phyloP scores from a whole-genome alignment of 2,113 vertebrate genomes.

The Aythya baeri region DNA sequence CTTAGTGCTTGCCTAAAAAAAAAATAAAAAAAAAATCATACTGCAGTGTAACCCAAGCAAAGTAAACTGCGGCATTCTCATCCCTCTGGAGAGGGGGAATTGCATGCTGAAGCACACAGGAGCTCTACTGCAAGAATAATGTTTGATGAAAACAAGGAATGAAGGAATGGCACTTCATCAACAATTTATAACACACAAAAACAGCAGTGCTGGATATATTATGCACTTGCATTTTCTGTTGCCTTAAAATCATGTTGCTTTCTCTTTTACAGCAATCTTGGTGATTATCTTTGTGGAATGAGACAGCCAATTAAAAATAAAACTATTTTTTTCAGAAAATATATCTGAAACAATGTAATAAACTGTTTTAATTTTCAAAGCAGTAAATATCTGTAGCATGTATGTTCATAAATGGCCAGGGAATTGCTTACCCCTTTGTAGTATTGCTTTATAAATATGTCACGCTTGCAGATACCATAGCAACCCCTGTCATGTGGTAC shows the following conservation, averaged over 20 bases:
- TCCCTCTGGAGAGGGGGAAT: constrained; percentile 7
- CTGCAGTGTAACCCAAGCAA: constrained; percentile 44
- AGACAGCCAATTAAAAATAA: background rate
- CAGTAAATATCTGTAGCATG: background rate
- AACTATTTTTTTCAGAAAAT: background rate
- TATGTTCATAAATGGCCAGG: background rate
- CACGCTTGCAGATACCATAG: constrained; percentile 33
- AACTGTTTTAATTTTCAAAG: background rate
- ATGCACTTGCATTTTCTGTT: background rate
- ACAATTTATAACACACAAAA: constrained; percentile 57
- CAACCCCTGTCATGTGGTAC: background rate
- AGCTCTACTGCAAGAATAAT: constrained; percentile 32
- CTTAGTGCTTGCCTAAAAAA: background rate
- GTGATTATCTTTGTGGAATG: background rate
- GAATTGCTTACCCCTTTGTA: background rate
- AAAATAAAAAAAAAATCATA: background rate
- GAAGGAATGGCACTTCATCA: constrained; percentile 45
- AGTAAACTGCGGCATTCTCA: constrained; percentile 24
- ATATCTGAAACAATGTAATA: background rate
- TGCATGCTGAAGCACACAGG: constrained; percentile 2
- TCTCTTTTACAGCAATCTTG: background rate
- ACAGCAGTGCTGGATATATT: background rate
- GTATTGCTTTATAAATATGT: background rate
- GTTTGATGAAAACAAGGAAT: constrained; percentile 32
- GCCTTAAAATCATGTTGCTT: background rate